phyloP scores from a whole-genome alignment of 1,140 invertebrate species.

The Planococcus citri region DNA sequence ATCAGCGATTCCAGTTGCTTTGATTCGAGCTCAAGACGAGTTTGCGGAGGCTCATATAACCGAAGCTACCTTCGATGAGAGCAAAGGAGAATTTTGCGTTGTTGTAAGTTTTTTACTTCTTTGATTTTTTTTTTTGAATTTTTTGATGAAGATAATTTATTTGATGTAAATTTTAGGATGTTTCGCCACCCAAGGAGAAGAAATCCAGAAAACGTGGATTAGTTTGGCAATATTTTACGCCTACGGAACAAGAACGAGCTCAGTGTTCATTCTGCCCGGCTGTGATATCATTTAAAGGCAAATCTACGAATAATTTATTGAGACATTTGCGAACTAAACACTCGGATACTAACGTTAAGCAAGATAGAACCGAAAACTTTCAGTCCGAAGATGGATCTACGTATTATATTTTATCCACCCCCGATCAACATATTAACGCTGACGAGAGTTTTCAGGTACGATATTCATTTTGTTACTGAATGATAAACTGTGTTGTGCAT shows the following conservation, averaged over 20 bases:
- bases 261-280: slow-evolving; percentile 17
- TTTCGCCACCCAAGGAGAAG: background rate
- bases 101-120: background rate
- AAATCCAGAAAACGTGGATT: background rate
- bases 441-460: background rate
- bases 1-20: background rate
- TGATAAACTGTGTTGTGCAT: background rate
- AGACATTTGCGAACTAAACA: slow-evolving; percentile 13
- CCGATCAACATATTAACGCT: background rate
- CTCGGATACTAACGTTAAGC: background rate
- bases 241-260: background rate
- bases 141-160: no score
- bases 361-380: background rate
- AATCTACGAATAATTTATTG: slow-evolving; percentile 20
- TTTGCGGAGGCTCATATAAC: background rate
- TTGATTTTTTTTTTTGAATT: background rate
- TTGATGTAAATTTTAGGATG: background rate
- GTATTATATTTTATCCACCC: background rate
- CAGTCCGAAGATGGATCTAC: background rate
- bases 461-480: background rate
- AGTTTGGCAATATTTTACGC: slow-evolving; percentile 16
- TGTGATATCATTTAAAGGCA: slow-evolving; percentile 17
- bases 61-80: background rate
- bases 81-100: background rate
- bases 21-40: background rate